Base-by-base conservation (phyloP, 1,140 invertebrate species). In the Neodiprion lecontei region DNA sequence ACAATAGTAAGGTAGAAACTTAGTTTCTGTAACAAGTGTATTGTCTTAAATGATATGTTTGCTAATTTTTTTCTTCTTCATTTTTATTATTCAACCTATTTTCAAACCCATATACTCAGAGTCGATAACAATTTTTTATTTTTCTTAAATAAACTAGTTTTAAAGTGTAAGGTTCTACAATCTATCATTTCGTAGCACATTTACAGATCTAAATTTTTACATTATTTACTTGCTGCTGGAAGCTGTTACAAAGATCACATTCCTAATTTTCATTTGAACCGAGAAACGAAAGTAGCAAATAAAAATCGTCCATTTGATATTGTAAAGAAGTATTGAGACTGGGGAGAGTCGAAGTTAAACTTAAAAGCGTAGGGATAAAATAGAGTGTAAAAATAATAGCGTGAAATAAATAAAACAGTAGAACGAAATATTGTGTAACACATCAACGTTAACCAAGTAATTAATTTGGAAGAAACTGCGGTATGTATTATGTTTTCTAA, bases 1-100 rank as follows among this genome's bases (percentile, higher is more conserved):
- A 86, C 79, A 85, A 83, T 61, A 61, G 53, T 61, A 61, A 61
- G 53, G 79, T 87, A 86, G 84, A 86, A 88, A 87, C 84, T 84
- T 86, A 82, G 86, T 88, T 88, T 86, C 86, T 79, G 81, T 83
- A 88, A 88, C 85, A 86, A 87, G 80, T 85, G 85, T 88, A 88
- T 88, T 88, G 87, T 88, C 86, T 87, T 85, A 88, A 88, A 88
- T 88, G 87, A 88, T 88, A 88, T 88, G 87, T 88, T 82, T 85
- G 82, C 86, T 88, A 88, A 88, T 87, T 84, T 87, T 84, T 78
- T 83, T 85, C 76, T 78, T 82, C 28, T 40, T 40, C 28, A 40
- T 40, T 40, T 61, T 61, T 17, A 14, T 61, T 61, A 61, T 81
- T 80, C 75, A 73, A 77, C 76, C 83, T 81, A 79, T 74, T 68